A percentile compares a stretch with the other conserved stretches of the same genome.
Evolutionary conservation across 1,140 invertebrate species (phyloP).

Genomic region (Drosophila auraria): DNA sequence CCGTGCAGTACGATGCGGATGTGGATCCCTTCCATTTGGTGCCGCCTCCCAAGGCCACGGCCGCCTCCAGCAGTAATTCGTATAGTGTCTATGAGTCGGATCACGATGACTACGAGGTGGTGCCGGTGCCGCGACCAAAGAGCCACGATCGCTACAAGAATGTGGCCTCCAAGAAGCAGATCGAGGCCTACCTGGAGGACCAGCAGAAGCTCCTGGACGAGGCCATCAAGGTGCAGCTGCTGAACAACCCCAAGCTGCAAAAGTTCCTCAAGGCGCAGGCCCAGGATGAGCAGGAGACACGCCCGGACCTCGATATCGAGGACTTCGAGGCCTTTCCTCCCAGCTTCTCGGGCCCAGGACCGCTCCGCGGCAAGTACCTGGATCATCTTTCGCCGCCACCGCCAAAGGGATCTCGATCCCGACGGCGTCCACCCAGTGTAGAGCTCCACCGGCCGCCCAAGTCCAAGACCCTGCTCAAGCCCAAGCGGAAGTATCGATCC

Average conservation of each 20-base stretch:
- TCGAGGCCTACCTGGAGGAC: conserved; percentile 77
- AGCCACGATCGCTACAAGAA: conserved; percentile 72
- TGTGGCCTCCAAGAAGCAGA: conserved; percentile 81
- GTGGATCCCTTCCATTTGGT: conserved; percentile 76
- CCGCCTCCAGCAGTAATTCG: conserved; percentile 49
- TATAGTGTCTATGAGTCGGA: conserved; percentile 76
- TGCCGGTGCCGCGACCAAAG: conserved; percentile 37
- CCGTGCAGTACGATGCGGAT: conserved; percentile 61
- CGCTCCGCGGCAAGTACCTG: conserved; percentile 51
- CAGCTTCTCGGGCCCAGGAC: conserved; percentile 55
- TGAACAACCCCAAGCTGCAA: conserved; percentile 76
- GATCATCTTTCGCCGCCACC: conserved; percentile 34
- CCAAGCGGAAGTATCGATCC: conserved; percentile 70
- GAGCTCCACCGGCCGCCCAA: conserved; percentile 58
- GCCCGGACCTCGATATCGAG: conserved; percentile 67
- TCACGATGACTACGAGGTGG: conserved; percentile 71
- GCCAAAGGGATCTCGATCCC: conserved; percentile 45
- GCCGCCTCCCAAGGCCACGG: conserved; percentile 62
- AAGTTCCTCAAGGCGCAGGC: conserved; percentile 73
- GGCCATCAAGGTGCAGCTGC: conserved; percentile 72
- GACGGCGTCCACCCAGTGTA: conserved; percentile 50
- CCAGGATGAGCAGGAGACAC: conserved; percentile 60
- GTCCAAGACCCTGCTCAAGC: conserved; percentile 58
- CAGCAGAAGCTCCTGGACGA: conserved; percentile 78
- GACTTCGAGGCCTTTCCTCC: conserved; percentile 72